phyloP scores from a whole-genome alignment of 2,797 vertebrate genomes.

The Synanceia verrucosa region DNA sequence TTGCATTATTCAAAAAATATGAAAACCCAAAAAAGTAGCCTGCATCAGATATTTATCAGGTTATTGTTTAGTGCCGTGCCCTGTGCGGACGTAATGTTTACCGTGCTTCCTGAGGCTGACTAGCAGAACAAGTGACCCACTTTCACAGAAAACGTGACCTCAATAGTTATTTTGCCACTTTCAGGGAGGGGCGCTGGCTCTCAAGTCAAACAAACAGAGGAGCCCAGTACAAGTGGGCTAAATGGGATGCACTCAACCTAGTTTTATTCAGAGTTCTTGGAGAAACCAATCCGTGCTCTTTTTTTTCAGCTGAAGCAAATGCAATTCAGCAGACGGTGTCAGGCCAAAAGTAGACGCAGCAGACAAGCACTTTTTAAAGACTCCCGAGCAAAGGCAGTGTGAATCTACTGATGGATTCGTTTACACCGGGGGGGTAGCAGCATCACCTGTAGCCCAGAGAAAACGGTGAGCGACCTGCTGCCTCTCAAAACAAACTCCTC shows the following conservation, averaged over 20 bases:
- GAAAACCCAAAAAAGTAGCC: not conserved
- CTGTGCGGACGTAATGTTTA: conserved; percentile 41
- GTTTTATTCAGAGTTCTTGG: conserved; percentile 23
- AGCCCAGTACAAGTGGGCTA: conserved; percentile 2
- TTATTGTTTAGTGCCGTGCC: not conserved
- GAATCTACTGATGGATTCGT: conserved; percentile 30
- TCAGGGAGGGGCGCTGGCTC: conserved; percentile 44
- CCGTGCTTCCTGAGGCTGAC: conserved; percentile 46
- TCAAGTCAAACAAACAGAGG: conserved; percentile 54
- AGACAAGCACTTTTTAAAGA: conserved; percentile 1
- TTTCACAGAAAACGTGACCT: conserved; percentile 73
- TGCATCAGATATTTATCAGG: not conserved
- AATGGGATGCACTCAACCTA: not conserved
- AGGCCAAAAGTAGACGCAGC: conserved; percentile 5
- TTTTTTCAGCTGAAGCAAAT: conserved; percentile 20
- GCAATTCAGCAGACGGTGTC: conserved; percentile 24
- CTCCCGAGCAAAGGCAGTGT: not conserved
- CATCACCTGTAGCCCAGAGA: conserved; percentile 52
- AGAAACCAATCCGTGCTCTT: not conserved
- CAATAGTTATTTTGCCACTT: conserved; percentile 70
- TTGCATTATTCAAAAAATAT: conserved; percentile 10
- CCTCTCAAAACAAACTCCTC: conserved; percentile 57
- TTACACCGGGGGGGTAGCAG: conserved; percentile 4
- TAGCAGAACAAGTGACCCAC: conserved; percentile 71
- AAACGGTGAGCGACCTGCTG: conserved; percentile 34